phyloP scores from a whole-genome alignment of 1,140 invertebrate genomes.

The Bombus soroeensis region DNA sequence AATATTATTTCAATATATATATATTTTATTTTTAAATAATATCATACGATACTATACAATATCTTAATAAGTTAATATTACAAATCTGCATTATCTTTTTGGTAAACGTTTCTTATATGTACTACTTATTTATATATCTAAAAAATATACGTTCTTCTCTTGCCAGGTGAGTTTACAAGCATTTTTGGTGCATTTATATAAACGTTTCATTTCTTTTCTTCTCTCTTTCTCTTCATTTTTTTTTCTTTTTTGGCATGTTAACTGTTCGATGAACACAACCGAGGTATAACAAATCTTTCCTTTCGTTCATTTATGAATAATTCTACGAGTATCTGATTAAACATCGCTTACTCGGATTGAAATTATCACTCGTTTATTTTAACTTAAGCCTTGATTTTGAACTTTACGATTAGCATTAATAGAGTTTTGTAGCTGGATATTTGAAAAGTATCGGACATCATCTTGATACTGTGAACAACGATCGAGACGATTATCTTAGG shows the following conservation, averaged over 20 bases:
- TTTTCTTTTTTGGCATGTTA: not conserved
- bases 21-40: not conserved
- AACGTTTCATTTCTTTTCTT: too few relatives aligned
- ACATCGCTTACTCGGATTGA: not conserved
- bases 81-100: not conserved
- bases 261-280: conserved; percentile 3
- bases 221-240: too few relatives aligned
- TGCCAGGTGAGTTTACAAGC: not conserved
- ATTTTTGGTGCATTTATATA: not conserved
- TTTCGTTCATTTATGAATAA: not conserved
- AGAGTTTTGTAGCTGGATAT: too few relatives aligned
- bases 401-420: not conserved
- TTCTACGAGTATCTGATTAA: too few relatives aligned
- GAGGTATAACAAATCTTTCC: not conserved
- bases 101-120: conserved; percentile 15
- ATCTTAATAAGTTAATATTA: conserved; percentile 9
- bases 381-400: too few relatives aligned
- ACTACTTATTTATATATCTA: not conserved
- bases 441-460: not conserved
- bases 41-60: too few relatives aligned
- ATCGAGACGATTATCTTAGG: not conserved
- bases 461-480: too few relatives aligned
- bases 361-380: not conserved
- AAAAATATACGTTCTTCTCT: not conserved
- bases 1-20: not conserved